Conservation (phyloP, 2,113 vertebrate genomes). For the Zonotrichia leucophrys region DNA sequence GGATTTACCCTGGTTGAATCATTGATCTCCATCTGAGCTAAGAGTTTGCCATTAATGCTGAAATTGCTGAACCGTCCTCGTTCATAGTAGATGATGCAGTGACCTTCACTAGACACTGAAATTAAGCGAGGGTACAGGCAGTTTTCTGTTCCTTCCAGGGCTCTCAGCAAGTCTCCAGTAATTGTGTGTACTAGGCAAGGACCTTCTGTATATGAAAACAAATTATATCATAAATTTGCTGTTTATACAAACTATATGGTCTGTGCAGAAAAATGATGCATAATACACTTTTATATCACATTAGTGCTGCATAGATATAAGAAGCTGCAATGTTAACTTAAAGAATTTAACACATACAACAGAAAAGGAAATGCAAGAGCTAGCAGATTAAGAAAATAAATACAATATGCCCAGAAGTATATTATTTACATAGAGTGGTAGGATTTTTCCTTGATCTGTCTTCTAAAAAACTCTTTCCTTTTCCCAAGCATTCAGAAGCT, state of each 20-base stretch:
- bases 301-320: neutral
- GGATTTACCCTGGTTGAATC: conserved; percentile 90
- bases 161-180: conserved; percentile 94
- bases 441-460: neutral
- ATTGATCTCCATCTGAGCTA: conserved; percentile 97
- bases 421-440: neutral
- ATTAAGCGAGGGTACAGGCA: conserved; percentile 89
- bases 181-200: conserved; percentile 98
- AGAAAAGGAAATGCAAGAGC: neutral
- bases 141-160: conserved; percentile 92
- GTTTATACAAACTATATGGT: neutral
- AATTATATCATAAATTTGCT: conserved; percentile 6
- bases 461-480: neutral
- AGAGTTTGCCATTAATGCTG: conserved; percentile 96
- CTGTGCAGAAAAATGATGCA: neutral
- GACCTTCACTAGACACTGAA: conserved; percentile 96
- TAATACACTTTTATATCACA: neutral
- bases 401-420: neutral
- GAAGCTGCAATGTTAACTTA: neutral
- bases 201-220: conserved; percentile 82
- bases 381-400: neutral
- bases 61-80: conserved; percentile 95
- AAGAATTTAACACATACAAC: neutral
- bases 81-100: conserved; percentile 97
- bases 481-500: neutral